Base-by-base conservation (phyloP, 1,140 invertebrate genomes). In the Hormaphis cornu region DNA sequence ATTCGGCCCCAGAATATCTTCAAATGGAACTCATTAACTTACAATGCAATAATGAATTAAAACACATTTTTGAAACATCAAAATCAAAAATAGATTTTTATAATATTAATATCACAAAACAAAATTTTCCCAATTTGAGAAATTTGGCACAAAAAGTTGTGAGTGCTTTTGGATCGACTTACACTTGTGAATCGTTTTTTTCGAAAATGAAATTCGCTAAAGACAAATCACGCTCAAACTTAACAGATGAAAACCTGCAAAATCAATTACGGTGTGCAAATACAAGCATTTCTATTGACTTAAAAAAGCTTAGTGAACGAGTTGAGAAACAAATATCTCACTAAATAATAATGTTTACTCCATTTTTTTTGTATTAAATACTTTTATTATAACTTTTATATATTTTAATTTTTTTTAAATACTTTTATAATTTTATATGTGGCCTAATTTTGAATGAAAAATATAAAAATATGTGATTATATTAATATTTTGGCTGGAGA, bases 21-120 rank as follows among this genome's bases (percentile, higher is more conserved):
- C 69, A 73, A 73, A 72, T 74, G 69, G 72, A 74, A 73, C 69
- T 72, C 2, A 73, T 74, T 72, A 69, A 73, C 71, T 69, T 74
- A 72, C 70, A 73, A 53, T 70, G 71, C 63, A 74, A 69, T 71
- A 71, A 72, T 72, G 71, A 69, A 56, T 40, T 72, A 71, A 70
- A 72, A 70, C 54, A 72, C 33, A 72, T 72, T 72, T 70, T 52
- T 50, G 12, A 50, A 50, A 50, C 3, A 50, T 50, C 46, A 22
- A 54, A 70, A 72, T 70, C 20, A 72, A 30, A 72, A 69, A 70
- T 20, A 69, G 72, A 63, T 28, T 54, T 52, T 48, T 70, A 66
- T 70, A 72, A 71, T 20, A 74, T 59, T 70, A 69, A 53, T 73
- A 28, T 63, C 59, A 42, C 42, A 61, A 24, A 52, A 44, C 16